These are phyloP conservation scores for Euplagia quadripunctaria DNA, from an alignment of 2,888 invertebrate species.

Conservation along the genomic window DNA sequence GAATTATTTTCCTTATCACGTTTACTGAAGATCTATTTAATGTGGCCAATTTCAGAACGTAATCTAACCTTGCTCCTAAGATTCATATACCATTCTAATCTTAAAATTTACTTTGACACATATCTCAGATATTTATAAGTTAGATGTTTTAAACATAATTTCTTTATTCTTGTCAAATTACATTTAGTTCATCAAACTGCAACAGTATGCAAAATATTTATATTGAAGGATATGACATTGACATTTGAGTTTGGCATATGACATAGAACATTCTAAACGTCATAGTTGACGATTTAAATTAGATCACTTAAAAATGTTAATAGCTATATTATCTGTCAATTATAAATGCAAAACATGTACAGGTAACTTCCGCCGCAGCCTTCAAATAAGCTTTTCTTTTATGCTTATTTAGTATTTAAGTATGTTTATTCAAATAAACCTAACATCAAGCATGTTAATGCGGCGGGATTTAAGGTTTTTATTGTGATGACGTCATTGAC, in stretches of 20 bases:
- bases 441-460: too few species aligned
- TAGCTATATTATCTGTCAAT: neutral
- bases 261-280: neutral
- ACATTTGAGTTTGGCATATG: neutral
- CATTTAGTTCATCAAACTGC: neutral
- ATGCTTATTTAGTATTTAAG: too few species aligned
- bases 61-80: neutral
- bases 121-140: neutral
- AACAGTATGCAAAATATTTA: neutral
- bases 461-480: neutral
- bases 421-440: too few species aligned
- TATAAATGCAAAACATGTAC: neutral
- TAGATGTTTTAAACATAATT: neutral
- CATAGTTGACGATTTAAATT: neutral
- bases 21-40: neutral
- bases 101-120: neutral
- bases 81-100: neutral
- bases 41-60: neutral
- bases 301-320: neutral
- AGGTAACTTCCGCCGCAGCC: neutral
- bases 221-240: neutral
- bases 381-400: too few species aligned
- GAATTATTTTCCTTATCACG: neutral
- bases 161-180: neutral
- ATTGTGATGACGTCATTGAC: conserved; percentile 35